Evolutionary conservation across 2,113 vertebrate genomes (phyloP), one percentile per base, ranked within the genome.

Genomic region (Grus americana): DNA sequence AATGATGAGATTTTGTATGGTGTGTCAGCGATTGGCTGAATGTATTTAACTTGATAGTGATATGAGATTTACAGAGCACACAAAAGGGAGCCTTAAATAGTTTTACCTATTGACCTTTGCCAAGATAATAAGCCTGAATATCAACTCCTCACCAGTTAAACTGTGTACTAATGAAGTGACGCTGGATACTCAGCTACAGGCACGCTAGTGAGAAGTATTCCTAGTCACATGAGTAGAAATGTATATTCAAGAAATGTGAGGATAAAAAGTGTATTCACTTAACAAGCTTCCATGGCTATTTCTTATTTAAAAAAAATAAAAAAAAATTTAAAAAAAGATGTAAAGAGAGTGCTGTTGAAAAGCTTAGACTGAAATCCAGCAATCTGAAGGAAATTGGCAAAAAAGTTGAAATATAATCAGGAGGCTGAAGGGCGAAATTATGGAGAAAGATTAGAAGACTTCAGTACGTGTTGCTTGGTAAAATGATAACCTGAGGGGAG

Each of bases 71-170:
- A 83, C 76, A 90, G 30, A 84, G 75, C 65, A 89, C 74, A 97
- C 75, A 96, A 92, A 95, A 92, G 55, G 46, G 50, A 92, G 49
- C 38, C 59, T 79, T 91, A 50, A 96, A 85, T 67, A 89, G 52
- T 88, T 96, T 70, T 94, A 86, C 63, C 79, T 49, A 36, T 52
- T 91, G 91, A 93, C 88, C 90, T 98, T 96, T 96, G 87, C 70
- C 66, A 80, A 61, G 75, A 84, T 63, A 91, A 90, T 62, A 94
- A 92, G 46, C 46, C 47, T 86, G 61, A 52, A 90, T 93, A 91
- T 85, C 50, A 79, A 58, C 91, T 90, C 68, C 46, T 68, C 55
- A 82, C 67, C n/a, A 63, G 66, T 79, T 87, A 96, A 79, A 71
- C 54, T 92, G 73, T 87, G 67, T 67, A 73, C 23, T 83, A 49